phyloP scores from a whole-genome alignment of 2,113 vertebrate species.

The Antennarius striatus region DNA sequence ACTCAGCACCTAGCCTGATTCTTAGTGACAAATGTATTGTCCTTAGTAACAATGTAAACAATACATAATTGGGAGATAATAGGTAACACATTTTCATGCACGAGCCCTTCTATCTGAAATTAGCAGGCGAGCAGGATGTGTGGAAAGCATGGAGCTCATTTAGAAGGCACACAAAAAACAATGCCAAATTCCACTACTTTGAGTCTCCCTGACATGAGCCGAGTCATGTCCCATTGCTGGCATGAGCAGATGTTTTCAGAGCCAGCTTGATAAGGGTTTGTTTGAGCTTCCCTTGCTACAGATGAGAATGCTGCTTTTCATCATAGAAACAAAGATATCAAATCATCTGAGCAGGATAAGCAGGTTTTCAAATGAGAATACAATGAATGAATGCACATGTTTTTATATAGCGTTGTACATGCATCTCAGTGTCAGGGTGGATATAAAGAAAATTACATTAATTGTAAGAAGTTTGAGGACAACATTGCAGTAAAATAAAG shows the following conservation, averaged over 20 bases:
- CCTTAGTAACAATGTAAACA: slow-evolving; percentile 93
- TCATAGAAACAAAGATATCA: slow-evolving; percentile 47
- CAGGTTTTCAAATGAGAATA: not conserved
- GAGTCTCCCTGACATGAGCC: slow-evolving; percentile 40
- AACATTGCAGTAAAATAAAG: not conserved
- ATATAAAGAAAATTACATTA: not conserved
- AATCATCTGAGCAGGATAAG: slow-evolving; percentile 24
- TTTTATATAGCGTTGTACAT: slow-evolving; percentile 4
- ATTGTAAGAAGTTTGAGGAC: not conserved
- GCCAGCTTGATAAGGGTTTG: slow-evolving; percentile 56
- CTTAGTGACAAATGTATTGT: slow-evolving; percentile 86
- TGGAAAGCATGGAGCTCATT: slow-evolving; percentile 50
- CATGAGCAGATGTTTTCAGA: slow-evolving; percentile 45
- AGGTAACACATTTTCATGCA: slow-evolving; percentile 76
- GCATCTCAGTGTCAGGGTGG: not conserved
- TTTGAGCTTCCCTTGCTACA: slow-evolving; percentile 58
- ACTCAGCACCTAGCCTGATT: slow-evolving; percentile 85
- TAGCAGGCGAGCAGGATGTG: slow-evolving; percentile 52
- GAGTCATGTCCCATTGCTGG: slow-evolving; percentile 48
- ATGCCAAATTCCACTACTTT: slow-evolving; percentile 28
- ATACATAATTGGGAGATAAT: slow-evolving; percentile 83
- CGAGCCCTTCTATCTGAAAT: slow-evolving; percentile 49
- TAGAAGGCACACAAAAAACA: slow-evolving; percentile 47
- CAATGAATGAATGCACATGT: not conserved
- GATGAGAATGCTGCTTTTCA: slow-evolving; percentile 52